Percentiles rank a stretch among this genome's conserved stretches.
phyloP scores from a whole-genome alignment of 2,888 invertebrate genomes.

The Acleris emargana region DNA sequence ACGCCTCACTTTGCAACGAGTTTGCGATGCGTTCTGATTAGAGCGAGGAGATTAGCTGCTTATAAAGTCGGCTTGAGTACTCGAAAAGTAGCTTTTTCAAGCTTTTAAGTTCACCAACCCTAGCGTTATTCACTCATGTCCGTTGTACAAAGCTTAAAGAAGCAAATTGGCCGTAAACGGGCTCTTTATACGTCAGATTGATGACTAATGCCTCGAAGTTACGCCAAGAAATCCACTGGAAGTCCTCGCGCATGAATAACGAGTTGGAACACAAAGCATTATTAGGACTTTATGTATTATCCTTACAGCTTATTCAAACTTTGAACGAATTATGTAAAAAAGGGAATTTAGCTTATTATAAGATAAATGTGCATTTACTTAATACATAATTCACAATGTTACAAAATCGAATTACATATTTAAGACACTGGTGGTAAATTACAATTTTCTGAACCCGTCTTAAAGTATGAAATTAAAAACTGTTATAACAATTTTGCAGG shows the following conservation, averaged over 20 bases:
- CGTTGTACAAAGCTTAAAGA: constrained; percentile 31
- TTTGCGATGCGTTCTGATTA: constrained; percentile 1
- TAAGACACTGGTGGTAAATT: too few relatives aligned
- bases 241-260: constrained; percentile 17
- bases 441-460: too few relatives aligned
- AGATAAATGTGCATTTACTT: too few relatives aligned
- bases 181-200: constrained; percentile 35
- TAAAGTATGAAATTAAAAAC: too few relatives aligned
- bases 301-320: constrained; percentile 1
- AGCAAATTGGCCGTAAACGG: constrained; percentile 34
- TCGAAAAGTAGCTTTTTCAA: constrained; percentile 10
- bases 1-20: constrained; percentile 1
- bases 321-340: constrained; percentile 2
- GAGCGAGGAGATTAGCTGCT: constrained; percentile 5
- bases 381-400: too few relatives aligned
- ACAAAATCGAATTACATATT: too few relatives aligned
- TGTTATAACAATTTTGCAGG: too few relatives aligned
- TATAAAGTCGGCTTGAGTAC: neutral
- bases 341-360: too few relatives aligned
- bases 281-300: constrained; percentile 18
- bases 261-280: constrained; percentile 22
- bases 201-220: constrained; percentile 35
- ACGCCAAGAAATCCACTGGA: constrained; percentile 34
- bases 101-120: constrained; percentile 12
- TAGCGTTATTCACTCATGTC: constrained; percentile 17